Evolutionary conservation across 2,113 vertebrate genomes (phyloP), one percentile per base, ranked within the genome.

Genomic region (Empidonax alnorum): DNA sequence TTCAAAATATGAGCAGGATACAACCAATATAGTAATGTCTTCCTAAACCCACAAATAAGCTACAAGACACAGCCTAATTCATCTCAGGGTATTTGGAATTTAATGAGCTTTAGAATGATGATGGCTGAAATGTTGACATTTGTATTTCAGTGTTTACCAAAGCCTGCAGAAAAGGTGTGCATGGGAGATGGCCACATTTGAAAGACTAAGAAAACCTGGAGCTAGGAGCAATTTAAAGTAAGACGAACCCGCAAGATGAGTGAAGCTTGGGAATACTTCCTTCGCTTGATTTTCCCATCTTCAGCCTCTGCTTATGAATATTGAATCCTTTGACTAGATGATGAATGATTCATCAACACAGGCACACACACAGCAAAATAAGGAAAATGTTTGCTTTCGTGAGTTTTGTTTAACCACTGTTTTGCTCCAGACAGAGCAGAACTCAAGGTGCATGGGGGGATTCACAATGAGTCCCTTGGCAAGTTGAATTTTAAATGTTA

Each of bases 331-430:
- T 88, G 80, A 72, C 19, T 91, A 42, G 50, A 44, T 94, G 73
- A 93, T 96, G 91, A 96, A 93, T 93, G 66, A 94, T 90, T 96
- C 83, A 95, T 92, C 71, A 87, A 58, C 77, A 87, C n/a, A 75
- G 82, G 49, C 33, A 49, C 41, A 50, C 12, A 62, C 2, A 5
- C 3, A 73, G 30, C 13, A 80, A 90, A 93, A 73, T 0, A 85
- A 39, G 35, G 33, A 72, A 93, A 84, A 69, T 59, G 59, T 90
- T 95, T 96, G 33, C 75, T 90, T 90, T 89, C 24, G 7, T 59
- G 46, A 65, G 31, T 76, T 94, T 82, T 65, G 35, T 82, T 93
- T 82, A 90, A 90, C 67, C 23, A 50, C 49, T 55, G 21, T 59
- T 93, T 85, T 93, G 1, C 59, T 59, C 50, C 22, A 83, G 78